Evolutionary conservation across 2,113 vertebrate genomes (phyloP).

Genomic region (Pedionomus torquatus): DNA sequence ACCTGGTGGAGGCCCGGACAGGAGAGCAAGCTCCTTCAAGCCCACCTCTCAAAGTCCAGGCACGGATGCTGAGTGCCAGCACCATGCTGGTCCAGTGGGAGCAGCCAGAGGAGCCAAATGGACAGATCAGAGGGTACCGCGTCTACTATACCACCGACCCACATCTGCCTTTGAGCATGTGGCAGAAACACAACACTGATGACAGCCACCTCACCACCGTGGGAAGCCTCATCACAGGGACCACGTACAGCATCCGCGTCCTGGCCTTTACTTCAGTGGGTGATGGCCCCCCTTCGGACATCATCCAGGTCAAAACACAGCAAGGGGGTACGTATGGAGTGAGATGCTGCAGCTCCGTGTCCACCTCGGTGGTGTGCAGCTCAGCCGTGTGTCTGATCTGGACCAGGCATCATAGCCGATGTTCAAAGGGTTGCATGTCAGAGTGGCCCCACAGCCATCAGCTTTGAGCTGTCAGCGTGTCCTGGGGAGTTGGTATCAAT

Average conservation of each 20-base stretch:
- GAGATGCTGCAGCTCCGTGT: fast-evolving
- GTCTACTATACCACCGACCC: conserved; percentile 89
- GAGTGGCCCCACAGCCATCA: not conserved
- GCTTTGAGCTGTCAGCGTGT: not conserved
- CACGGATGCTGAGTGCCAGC: conserved; percentile 91
- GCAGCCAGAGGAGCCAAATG: conserved; percentile 92
- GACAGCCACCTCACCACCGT: conserved; percentile 90
- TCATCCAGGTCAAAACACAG: conserved; percentile 93
- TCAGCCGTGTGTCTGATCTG: not conserved
- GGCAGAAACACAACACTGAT: conserved; percentile 92
- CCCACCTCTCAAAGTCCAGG: conserved; percentile 89
- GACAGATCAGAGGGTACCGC: conserved; percentile 89
- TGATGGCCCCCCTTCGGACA: conserved; percentile 89
- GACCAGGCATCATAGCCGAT: not conserved
- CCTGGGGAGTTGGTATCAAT: not conserved
- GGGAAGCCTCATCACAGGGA: conserved; percentile 85
- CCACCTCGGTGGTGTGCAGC: fast-evolving
- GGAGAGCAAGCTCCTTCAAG: conserved; percentile 96
- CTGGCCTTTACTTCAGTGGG: conserved; percentile 94
- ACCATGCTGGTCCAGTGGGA: conserved; percentile 97
- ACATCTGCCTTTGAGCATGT: conserved; percentile 82
- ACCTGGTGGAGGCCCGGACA: conserved; percentile 85
- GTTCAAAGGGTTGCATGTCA: not conserved
- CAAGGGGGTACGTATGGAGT: conserved; percentile 86
- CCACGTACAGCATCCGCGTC: conserved; percentile 91